Evolutionary conservation across 2,888 invertebrate genomes (phyloP), one percentile per base, ranked within the genome.

Genomic region (Drepana falcataria): DNA sequence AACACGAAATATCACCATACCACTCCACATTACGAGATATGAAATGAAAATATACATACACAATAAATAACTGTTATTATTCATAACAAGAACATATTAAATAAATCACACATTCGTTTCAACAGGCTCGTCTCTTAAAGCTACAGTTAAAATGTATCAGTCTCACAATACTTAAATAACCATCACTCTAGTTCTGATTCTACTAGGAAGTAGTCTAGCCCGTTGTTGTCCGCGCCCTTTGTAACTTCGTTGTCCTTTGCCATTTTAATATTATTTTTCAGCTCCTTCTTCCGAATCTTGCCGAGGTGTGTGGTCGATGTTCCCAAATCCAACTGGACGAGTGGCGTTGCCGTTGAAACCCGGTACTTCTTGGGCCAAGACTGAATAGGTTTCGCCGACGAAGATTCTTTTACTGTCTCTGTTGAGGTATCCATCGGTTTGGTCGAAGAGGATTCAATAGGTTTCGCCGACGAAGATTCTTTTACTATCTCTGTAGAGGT

Each of bases 201-300:
- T 37, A 82, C 69, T 47, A 83, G 54, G 4, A 78, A 72, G 63
- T 87, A 87, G 57, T 90, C 89, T 33, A 89, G 55, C 2, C 79
- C 85, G 51, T 89, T 89, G 1, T 68, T 78, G 1, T 87, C 85
- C 0, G 75, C 65, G 2, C 81, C 82, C 61, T 90, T 89, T 0
- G 83, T 75, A 21, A 90, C 90, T 74, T 90, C 89, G 57, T 91
- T 91, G 58, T 88, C 87, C 55, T 87, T 87, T 2, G 79, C 62
- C 2, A 77, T 77, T 63, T 89, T 88, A 2, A 78, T 77, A 2
- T 79, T 78, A 1, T 75, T 77, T 55, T 90, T 91, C 34, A 91
- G 64, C 35, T 90, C 91, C 69, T 91, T 91, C 74, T 91, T 91
- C 53, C 89, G 77, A n/a, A 87, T 90, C 65, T 90, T 91, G 0